A percentile compares a stretch with the other conserved stretches of the same genome.
Evolutionary conservation across 2,797 vertebrate genomes (phyloP).

Genomic region (Aplochiton taeniatus): DNA sequence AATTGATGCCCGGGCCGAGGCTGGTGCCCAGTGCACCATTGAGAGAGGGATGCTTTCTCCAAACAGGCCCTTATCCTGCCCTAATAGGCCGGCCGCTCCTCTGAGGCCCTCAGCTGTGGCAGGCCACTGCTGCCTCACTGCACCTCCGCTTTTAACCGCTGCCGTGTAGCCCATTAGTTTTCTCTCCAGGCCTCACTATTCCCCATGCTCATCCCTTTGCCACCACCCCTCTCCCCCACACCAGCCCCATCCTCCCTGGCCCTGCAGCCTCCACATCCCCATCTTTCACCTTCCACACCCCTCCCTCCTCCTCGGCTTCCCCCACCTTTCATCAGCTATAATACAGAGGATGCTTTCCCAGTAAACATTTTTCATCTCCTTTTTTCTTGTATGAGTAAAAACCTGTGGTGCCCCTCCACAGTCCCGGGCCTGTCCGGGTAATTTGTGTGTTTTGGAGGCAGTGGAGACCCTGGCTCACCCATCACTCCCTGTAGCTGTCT

Average conservation of each 20-base stretch:
- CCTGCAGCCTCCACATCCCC: not conserved
- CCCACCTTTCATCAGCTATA: slow-evolving; percentile 63
- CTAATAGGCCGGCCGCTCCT: slow-evolving; percentile 81
- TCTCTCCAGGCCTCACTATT: slow-evolving; percentile 70
- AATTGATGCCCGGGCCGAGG: slow-evolving; percentile 75
- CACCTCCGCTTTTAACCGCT: slow-evolving; percentile 71
- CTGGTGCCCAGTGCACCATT: slow-evolving; percentile 73
- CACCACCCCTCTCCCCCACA: slow-evolving; percentile 28
- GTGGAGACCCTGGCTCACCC: slow-evolving; percentile 43
- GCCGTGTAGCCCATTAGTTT: slow-evolving; percentile 78
- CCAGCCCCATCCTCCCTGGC: slow-evolving; percentile 6
- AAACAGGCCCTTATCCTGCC: slow-evolving; percentile 82
- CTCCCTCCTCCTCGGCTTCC: slow-evolving; percentile 35
- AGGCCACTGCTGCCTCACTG: slow-evolving; percentile 77
- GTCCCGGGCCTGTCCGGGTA: slow-evolving; percentile 46
- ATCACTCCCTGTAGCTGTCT: slow-evolving; percentile 30
- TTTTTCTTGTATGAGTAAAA: slow-evolving; percentile 34
- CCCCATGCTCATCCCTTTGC: slow-evolving; percentile 63
- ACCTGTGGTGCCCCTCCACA: slow-evolving; percentile 19
- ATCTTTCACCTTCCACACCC: slow-evolving; percentile 42
- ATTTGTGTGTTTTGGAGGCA: slow-evolving; percentile 55
- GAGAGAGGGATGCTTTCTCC: slow-evolving; percentile 76
- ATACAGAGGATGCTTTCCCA: slow-evolving; percentile 60
- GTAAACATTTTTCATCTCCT: slow-evolving; percentile 69
- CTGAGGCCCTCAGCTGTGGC: slow-evolving; percentile 81